These are phyloP conservation scores for Arothron firmamentum DNA, from an alignment of 2,113 vertebrate species.

Conservation along the genomic window DNA sequence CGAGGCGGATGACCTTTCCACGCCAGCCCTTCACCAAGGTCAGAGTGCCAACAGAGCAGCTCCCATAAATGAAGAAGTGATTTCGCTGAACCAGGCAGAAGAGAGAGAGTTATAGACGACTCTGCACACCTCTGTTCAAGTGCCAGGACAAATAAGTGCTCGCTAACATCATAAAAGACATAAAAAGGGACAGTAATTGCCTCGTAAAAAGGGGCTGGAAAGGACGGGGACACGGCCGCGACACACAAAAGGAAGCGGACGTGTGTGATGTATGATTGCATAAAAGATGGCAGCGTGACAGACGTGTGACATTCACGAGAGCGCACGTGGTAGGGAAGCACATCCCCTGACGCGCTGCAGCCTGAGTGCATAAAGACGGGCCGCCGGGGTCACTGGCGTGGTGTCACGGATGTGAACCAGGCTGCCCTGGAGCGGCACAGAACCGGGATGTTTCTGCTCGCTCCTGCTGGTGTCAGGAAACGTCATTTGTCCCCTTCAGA, in stretches of 20 bases:
- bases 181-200: not conserved
- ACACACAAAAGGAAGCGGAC: too few relatives aligned
- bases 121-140: constrained; percentile 14
- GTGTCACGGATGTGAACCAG: too few relatives aligned
- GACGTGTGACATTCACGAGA: constrained; percentile 24
- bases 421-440: too few relatives aligned
- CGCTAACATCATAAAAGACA: not conserved
- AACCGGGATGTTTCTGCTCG: too few relatives aligned
- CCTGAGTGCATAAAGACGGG: not conserved
- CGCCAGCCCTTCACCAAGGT: constrained; percentile 3
- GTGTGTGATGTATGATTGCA: not conserved
- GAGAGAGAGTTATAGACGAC: constrained; percentile 50
- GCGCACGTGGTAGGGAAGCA: not conserved
- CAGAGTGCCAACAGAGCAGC: constrained; percentile 1
- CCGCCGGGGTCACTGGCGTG: not conserved
- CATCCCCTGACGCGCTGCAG: too few relatives aligned
- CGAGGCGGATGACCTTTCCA: constrained; percentile 57
- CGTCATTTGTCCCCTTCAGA: too few relatives aligned
- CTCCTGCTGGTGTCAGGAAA: too few relatives aligned
- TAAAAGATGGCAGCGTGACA: constrained; percentile 4
- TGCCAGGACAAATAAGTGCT: not conserved
- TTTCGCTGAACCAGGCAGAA: constrained; percentile 54
- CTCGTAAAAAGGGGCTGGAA: too few relatives aligned
- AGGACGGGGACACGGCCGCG: too few relatives aligned
- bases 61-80: constrained; percentile 45